A percentile compares a stretch with the other conserved stretches of the same genome.
Conservation (phyloP, 64 coral and sea anemone species). For the Dendrophyllia cribrosa region DNA sequence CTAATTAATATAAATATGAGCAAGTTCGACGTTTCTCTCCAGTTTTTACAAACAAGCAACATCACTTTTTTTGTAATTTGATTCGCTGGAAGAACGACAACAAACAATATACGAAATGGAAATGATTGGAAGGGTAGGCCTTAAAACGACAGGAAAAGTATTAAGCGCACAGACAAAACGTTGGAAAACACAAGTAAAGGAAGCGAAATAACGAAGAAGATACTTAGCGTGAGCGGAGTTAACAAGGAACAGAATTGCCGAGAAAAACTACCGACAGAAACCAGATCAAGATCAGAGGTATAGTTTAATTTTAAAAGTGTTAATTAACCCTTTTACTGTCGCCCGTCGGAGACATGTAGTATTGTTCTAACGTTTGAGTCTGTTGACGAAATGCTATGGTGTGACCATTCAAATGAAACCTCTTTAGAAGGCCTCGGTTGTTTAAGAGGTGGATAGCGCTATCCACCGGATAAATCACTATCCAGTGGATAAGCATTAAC, state of each 20-base stretch:
- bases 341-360: too few relatives aligned
- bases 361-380: too few relatives aligned
- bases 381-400: too few relatives aligned
- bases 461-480: too few relatives aligned
- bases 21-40: neutral
- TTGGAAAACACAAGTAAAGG: conserved; percentile 9
- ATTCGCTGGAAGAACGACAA: neutral
- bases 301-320: too few relatives aligned
- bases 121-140: neutral
- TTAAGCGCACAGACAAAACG: neutral
- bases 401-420: too few relatives aligned
- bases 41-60: neutral
- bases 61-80: neutral
- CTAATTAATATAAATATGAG: neutral
- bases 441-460: too few relatives aligned
- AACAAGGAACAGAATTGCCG: neutral
- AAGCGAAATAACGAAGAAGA: neutral
- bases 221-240: neutral
- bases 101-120: neutral
- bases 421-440: too few relatives aligned
- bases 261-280: neutral
- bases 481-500: too few relatives aligned
- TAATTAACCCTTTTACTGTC: too few relatives aligned
- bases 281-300: neutral
- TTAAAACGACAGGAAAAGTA: neutral